These are phyloP conservation scores for Xestia rhomboidea DNA, from an alignment of 2,888 invertebrate species.

Conservation along the genomic window DNA sequence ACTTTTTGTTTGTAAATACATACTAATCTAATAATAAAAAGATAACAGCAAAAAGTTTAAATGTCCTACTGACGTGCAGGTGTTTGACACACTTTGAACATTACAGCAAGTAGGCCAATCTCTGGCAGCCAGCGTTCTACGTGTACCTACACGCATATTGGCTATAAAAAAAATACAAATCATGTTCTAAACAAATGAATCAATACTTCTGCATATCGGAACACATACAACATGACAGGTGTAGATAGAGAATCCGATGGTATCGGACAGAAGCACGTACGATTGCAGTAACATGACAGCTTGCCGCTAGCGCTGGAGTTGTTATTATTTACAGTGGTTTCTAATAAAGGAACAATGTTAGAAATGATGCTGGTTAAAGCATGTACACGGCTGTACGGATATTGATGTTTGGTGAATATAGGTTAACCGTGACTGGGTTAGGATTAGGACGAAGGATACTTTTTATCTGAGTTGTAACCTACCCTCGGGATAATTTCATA, in stretches of 20 bases:
- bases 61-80: neutral
- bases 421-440: neutral
- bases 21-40: too few relatives aligned
- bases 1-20: too few relatives aligned
- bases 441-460: neutral
- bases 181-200: slow-evolving; percentile 3
- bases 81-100: neutral
- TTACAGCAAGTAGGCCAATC: too few relatives aligned
- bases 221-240: neutral
- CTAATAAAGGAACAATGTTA: slow-evolving; percentile 12
- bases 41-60: neutral
- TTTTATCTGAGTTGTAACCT: neutral
- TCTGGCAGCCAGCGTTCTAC: too few relatives aligned
- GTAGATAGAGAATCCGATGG: slow-evolving; percentile 19
- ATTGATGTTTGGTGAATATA: neutral
- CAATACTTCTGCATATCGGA: neutral
- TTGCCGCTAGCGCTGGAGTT: neutral
- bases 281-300: slow-evolving; percentile 33
- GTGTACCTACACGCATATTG: too few relatives aligned
- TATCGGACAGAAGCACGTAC: slow-evolving; percentile 33
- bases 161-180: too few relatives aligned
- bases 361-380: neutral
- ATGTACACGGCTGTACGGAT: neutral
- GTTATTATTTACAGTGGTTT: slow-evolving; percentile 2
- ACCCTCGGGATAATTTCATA: neutral